Base-by-base conservation (phyloP, 2,888 invertebrate species). In the Ophioninae sp. region DNA sequence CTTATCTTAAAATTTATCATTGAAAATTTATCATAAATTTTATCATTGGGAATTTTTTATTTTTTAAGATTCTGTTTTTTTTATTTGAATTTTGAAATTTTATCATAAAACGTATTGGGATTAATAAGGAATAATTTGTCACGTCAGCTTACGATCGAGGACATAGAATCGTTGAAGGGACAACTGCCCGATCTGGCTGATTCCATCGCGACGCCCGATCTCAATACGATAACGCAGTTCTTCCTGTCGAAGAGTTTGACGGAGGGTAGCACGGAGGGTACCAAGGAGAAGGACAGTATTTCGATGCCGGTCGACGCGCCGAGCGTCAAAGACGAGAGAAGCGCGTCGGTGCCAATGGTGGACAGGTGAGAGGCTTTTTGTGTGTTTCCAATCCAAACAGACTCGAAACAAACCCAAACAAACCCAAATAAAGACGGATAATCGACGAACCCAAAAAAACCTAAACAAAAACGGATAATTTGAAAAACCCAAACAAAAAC, bases 181-280 rank as follows among this genome's bases (percentile, higher is more conserved):
- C 94, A 95, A 77, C 93, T 97, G 87, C 97, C 97, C 0, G 95
- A 96, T 76, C 92, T 97, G 64, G 94, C 95, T 0, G 93, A 94
- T 10, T 94, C 95, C 86, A 93, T 97, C 69, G 95, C 95, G 2
- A 93, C 94, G 81, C 96, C 96, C 67, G 96, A 97, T 91, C 95
- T 96, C 94, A 94, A 95, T 68, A 93, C 94, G 71, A 95, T 96
- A 77, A 95, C 96, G 74, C 95, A 96, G 89, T 96, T 97, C 92
- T 97, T 97, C 91, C 93, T 94, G 69, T 95, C 95, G 68, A 95
- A 92, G 81, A 93, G 91, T 75, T 85, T 92, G 5, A 90, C 88
- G 51, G 91, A 91, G 5, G 90, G 87, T 6, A 89, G 90, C 69
- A 88, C 83, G 6, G 82, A 81, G 22, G 91, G 89, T 13, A 88